These are phyloP conservation scores for Xenotilapia leptura DNA, from an alignment of 2,113 vertebrate genomes.

Conservation along the genomic window DNA sequence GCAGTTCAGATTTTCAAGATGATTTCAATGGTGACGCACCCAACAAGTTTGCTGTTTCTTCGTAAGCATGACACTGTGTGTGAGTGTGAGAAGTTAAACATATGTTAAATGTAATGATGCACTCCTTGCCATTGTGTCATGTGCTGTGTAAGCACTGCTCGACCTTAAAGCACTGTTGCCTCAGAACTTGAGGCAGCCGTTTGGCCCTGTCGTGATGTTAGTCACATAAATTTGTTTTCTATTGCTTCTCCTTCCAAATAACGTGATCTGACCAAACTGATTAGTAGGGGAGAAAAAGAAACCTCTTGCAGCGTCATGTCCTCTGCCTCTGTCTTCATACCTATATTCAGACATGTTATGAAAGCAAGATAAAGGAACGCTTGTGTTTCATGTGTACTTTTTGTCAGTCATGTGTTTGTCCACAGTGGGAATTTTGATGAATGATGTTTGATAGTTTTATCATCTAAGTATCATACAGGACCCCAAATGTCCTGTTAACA, in stretches of 20 bases:
- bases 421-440: neutral
- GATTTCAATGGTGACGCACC: neutral
- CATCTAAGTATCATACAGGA: neutral
- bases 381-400: neutral
- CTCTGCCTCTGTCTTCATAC: neutral
- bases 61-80: neutral
- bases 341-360: neutral
- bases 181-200: neutral
- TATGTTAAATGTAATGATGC: neutral
- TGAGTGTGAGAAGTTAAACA: neutral
- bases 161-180: neutral
- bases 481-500: neutral
- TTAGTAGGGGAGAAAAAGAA: neutral
- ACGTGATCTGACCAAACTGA: neutral
- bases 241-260: neutral
- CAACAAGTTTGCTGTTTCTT: neutral
- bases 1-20: neutral
- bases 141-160: neutral
- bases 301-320: neutral
- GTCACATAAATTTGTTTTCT: neutral
- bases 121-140: neutral
- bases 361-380: neutral
- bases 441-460: neutral
- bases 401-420: neutral
- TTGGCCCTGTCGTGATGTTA: neutral